Evolutionary conservation across 2,113 vertebrate genomes (phyloP), one percentile per base, ranked within the genome.

Genomic region (Chaetorhynchus papuensis): DNA sequence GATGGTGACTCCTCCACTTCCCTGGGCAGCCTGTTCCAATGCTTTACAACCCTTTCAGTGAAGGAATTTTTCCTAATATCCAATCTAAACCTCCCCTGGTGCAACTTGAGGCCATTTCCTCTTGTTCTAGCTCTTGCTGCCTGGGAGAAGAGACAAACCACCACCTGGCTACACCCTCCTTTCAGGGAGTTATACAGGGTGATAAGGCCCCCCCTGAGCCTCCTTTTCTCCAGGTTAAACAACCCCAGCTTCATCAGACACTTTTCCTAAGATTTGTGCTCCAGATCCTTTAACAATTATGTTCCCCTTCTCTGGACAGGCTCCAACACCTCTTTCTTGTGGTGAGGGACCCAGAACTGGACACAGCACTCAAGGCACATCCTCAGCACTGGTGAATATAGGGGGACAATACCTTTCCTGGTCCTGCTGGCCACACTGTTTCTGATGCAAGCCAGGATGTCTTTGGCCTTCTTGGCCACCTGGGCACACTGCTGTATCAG

Each of bases 201-300:
- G 6, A 54, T 28, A 49, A 63, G 2, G 35, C 23, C 7, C 2
- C 16, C 10, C 8, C 21, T 1, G 1, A 18, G 6, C 9, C 41
- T 54, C 41, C 17, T 61, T 35, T 61, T 41, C 87, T 61, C 30
- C 24, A 22, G 20, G 41, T 35, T 41, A 31, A 89, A 47, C 24
- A 61, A 18, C 1, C 4, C 21, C 45, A 22, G 10, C 11, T 33
- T 21, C 2, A 1, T 56, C 63, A 77, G 54, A 35, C 10, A 18
- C 21, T 61, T 9, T 47, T 54, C 61, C 16, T 5, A 35, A 61
- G 14, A 47, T 21, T 22, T 69, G 30, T 49, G 21, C 54, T 76
- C n/a, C 70, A 61, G n/a, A 41, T 3, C 8, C 30, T 35, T 61
- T n/a, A 61, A 30, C 24, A 68, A 10, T 61, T 13, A 21, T 8